Base-by-base conservation (phyloP, 2,113 vertebrate genomes). In the Coregonus clupeaformis region DNA sequence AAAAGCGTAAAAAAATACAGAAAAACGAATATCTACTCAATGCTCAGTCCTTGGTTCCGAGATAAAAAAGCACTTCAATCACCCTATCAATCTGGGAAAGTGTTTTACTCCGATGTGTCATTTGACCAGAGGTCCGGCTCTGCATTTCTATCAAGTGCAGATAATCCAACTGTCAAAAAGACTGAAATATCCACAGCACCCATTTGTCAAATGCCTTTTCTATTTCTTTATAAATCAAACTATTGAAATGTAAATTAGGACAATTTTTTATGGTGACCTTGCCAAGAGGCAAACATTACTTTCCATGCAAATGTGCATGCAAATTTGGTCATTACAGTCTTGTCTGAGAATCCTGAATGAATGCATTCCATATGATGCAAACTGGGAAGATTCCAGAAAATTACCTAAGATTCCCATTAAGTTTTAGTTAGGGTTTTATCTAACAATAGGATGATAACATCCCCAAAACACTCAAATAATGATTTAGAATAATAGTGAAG, bases 81-180 rank as follows among this genome's bases (percentile, higher is more conserved):
- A 60, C 57, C 57, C n/a, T n/a, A 60, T 60, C 57, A 60, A 60
- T 60, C 24, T 60, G 18, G 57, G 57, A 60, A 60, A 22, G 57
- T 22, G n/a, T 20, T 60, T 24, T 60, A n/a, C 5, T n/a, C 20
- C 2, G 9, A 22, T 60, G 6, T 22, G 18, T 60, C 57, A 60
- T 60, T 60, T 60, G 57, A 9, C 57, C 57, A 60, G 20, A 60
- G 57, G 57, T 60, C 7, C 9, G n/a, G n/a, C 57, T 60, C 57
- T 22, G 57, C 18, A 22, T 60, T 60, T 60, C n/a, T 22, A 22
- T 60, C n/a, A 59, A 55, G 49, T 55, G 3, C 45, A 47, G 2
- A 47, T 47, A 55, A 18, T 55, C 52, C 13, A 14, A 55, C 52
- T 55, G 52, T 20, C 52, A 55, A 20, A 55, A 55, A 14, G 52